A percentile compares a stretch with the other conserved stretches of the same genome.
phyloP scores from a whole-genome alignment of 2,113 vertebrate genomes.

The Vulpes ferrilata region DNA sequence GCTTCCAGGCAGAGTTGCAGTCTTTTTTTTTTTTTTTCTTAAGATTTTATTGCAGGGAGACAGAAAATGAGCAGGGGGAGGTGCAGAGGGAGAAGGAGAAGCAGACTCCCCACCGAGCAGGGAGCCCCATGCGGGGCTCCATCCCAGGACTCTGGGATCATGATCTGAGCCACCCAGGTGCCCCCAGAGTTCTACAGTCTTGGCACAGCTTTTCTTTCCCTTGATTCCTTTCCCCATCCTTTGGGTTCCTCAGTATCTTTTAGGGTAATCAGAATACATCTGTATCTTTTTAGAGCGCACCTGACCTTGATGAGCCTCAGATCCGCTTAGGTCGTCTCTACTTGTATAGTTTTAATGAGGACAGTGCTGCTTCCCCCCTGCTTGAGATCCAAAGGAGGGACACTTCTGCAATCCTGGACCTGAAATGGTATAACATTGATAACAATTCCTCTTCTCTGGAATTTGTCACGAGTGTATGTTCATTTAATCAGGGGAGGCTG shows the following conservation, averaged over 20 bases:
- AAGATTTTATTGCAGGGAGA: not conserved
- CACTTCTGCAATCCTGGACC: conserved; percentile 92
- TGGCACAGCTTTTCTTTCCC: not conserved
- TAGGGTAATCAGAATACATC: not conserved
- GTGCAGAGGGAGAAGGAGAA: not conserved
- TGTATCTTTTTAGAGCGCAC: conserved; percentile 76
- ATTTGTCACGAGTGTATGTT: not conserved
- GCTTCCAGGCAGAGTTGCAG: not conserved
- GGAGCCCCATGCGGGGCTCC: not conserved
- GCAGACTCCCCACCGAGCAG: not conserved
- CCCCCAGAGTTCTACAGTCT: not conserved
- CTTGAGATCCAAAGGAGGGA: conserved; percentile 92
- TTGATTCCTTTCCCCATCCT: not conserved
- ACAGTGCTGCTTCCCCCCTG: conserved; percentile 87
- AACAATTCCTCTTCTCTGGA: not conserved
- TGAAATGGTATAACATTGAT: conserved; percentile 92
- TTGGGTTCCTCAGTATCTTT: not conserved
- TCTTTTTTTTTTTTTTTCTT: no score
- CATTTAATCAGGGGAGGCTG: not conserved
- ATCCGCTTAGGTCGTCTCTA: conserved; percentile 93
- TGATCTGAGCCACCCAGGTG: not conserved
- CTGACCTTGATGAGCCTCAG: conserved; percentile 66
- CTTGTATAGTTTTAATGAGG: conserved; percentile 90
- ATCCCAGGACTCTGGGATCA: not conserved
- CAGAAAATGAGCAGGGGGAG: not conserved